Evolutionary conservation across 1,140 invertebrate species (phyloP), one percentile per base, ranked within the genome.

Genomic region (Drosophila insularis): DNA sequence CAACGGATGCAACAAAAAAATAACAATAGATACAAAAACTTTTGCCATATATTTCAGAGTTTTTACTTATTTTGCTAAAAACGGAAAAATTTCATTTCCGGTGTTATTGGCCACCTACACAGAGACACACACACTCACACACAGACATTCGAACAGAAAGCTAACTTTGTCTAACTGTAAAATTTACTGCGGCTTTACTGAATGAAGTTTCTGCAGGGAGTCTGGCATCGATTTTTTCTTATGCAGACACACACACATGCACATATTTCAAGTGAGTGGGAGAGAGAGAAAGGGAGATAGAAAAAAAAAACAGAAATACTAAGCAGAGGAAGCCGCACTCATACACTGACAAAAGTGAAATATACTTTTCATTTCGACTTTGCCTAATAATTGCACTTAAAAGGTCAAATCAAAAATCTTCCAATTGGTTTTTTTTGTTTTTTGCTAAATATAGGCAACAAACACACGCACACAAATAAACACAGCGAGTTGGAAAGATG

Each of bases 221-320:
- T 89, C 84, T 89, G 84, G 85, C 78, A 89, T 89, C 84, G 84
- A 89, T 89, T 89, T 89, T 87, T 89, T 87, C 77, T 71, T 66
- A 87, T 79, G 72, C 76, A 80, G 65, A 80, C 68, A 55, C 72
- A 65, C 69, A 63, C 58, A 69, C 73, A 56, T 46, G 61, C 61
- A 68, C 43, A 50, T 37, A 37, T 54, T 50, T 50, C 1, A 50
- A 50, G 43, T 50, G 43, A 50, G 43, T 50, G 43, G 43, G 43
- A 50, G 43, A 7, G 17, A 19, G 43, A 11, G 5, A 21, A 17
- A 35, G 32, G 10, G 27, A 6, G 27, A 27, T 5, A 6, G 27
- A 19, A 19, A 17, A 43, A 55, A 27, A 27, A 27, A 27, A 27
- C 27, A 27, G 53, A 32, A 55, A 23, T 32, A 58, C 14, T 13